Percentiles rank a stretch among this genome's conserved stretches.
Conservation (phyloP, 2,888 invertebrate genomes). For the Caenorhabditis panamensis region DNA sequence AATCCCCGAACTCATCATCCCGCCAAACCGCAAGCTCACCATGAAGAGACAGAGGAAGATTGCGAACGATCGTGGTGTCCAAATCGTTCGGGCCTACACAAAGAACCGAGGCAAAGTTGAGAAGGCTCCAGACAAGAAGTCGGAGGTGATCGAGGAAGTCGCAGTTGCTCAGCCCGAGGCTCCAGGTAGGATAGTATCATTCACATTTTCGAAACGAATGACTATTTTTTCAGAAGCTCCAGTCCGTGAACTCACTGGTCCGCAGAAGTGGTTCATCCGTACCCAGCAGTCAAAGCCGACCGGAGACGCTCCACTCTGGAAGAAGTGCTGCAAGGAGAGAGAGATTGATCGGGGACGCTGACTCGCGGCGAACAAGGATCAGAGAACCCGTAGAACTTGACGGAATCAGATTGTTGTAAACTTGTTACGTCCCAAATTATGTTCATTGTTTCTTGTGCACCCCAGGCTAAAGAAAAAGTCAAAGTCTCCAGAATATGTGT, state of each 20-base stretch:
- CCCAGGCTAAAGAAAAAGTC: no score
- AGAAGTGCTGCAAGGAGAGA: neutral
- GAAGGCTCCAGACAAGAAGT: neutral
- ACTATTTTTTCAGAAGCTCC: neutral
- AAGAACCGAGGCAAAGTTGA: neutral
- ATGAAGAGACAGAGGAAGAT: neutral
- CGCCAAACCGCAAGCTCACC: neutral
- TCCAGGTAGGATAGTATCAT: no score
- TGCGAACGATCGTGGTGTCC: neutral
- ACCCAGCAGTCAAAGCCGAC: neutral
- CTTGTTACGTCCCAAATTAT: no score
- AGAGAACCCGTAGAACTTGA: no score
- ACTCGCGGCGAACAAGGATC: no score
- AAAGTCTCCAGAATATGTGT: no score
- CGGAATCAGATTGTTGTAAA: no score
- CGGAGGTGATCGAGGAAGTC: neutral
- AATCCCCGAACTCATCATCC: neutral
- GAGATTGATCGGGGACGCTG: no score
- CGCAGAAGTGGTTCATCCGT: neutral
- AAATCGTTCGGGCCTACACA: neutral
- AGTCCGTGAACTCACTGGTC: neutral
- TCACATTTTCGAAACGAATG: no score
- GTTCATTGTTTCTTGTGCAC: no score
- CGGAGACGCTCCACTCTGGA: neutral
- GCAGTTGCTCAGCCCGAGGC: no score